Base-by-base conservation (phyloP, 2,113 vertebrate species). In the Pedetes capensis region DNA sequence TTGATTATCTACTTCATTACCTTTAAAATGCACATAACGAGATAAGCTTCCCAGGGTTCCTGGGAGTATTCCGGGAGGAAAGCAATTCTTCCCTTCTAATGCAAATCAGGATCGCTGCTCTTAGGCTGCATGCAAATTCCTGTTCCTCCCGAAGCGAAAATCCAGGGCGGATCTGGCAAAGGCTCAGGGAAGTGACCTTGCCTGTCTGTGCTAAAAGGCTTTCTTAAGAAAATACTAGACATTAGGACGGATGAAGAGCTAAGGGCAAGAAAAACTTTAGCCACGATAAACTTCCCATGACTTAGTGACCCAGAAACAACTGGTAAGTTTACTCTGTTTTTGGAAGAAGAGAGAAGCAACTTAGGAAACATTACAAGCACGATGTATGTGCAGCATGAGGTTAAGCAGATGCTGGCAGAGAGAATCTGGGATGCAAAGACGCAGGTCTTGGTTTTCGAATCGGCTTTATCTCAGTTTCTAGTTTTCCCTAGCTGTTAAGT, bases 191-290 rank as follows among this genome's bases (percentile, higher is more conserved):
- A 87, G 87, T n/a, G 74, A 74, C 64, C 42, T 95, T 39, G 64
- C 69, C 72, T 74, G 39, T 63, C 64, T 76, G 25, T 10, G n/a
- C 4, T 37, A 64, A 89, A 78, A 88, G 78, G 49, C 63, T 42
- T 86, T 49, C 85, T 91, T 86, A 87, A 83, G 63, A 82, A 95
- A 92, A 96, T 51, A 78, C 37, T 44, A 78, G 29, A 6, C 47
- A 23, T 59, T 25, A 42, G 78, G 79, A 66, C 81, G 68, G 51
- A 75, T 71, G 59, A 16, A 55, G 37, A 44, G 9, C 1, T 71
- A 66, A 64, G 0, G 29, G 69, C n/a, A 55, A 55, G 74, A 44
- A 51, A 92, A 92, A 66, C 57, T 16, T 71, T 44, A 87, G 39
- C 66, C 29, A 25, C 2, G 34, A 64, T 51, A 79, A 91, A 64